Percentiles rank a stretch among this genome's conserved stretches.
Evolutionary conservation across 2,888 invertebrate species (phyloP).

Genomic region (Gymnocheta viridis): DNA sequence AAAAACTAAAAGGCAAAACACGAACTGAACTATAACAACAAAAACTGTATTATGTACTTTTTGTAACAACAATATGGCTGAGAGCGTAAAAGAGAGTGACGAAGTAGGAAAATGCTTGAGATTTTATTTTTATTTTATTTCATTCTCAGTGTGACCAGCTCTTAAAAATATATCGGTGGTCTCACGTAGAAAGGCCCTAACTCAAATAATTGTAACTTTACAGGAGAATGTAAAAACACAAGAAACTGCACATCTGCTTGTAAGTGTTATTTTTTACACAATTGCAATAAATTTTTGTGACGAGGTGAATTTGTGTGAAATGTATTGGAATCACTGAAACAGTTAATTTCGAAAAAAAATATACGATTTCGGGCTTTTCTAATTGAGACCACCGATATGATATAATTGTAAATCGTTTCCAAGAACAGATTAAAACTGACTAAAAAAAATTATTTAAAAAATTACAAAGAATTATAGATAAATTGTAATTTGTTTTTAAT

Average conservation of each 20-base stretch:
- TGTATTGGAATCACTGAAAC: neutral
- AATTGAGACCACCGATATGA: too few relatives aligned
- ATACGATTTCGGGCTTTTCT: too few relatives aligned
- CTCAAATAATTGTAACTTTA: too few relatives aligned
- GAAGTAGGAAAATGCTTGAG: conserved; percentile 41
- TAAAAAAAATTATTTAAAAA: too few relatives aligned
- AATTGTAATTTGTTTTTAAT: neutral
- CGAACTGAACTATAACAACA: conserved; percentile 27
- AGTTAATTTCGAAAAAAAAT: neutral
- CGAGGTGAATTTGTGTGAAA: too few relatives aligned
- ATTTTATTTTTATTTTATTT: conserved; percentile 6
- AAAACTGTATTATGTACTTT: neutral
- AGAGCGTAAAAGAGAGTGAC: conserved; percentile 1
- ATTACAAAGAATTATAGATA: neutral
- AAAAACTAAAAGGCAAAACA: conserved; percentile 49
- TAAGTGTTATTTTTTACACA: too few relatives aligned
- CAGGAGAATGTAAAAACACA: too few relatives aligned
- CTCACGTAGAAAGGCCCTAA: too few relatives aligned
- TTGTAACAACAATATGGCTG: conserved; percentile 32
- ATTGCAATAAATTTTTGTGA: too few relatives aligned
- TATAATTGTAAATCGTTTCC: neutral
- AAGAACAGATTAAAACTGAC: neutral
- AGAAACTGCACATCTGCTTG: too few relatives aligned
- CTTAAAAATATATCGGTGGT: neutral
- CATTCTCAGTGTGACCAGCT: neutral